A percentile compares a stretch with the other conserved stretches of the same genome.
Evolutionary conservation across 2,888 invertebrate species (phyloP).

Genomic region (Meganola albula): DNA sequence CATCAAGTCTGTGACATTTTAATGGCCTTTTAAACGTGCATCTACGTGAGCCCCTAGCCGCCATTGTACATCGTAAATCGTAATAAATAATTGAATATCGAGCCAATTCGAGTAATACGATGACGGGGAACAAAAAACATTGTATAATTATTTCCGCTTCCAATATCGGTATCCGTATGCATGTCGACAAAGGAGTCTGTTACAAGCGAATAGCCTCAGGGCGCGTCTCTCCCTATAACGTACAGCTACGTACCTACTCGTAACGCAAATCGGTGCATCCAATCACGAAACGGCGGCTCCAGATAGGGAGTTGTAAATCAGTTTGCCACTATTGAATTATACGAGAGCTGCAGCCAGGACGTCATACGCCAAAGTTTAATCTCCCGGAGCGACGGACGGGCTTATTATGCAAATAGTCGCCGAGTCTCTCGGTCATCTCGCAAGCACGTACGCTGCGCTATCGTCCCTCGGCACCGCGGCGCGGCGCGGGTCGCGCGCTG

Average conservation of each 20-base stretch:
- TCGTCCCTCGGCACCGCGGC: constrained; percentile 16
- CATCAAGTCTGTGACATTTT: constrained; percentile 66
- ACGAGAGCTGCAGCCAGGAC: constrained; percentile 64
- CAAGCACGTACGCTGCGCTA: constrained; percentile 56
- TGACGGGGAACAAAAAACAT: constrained; percentile 37
- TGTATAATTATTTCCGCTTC: constrained; percentile 52
- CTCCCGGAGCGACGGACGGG: constrained; percentile 65
- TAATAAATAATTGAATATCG: constrained; percentile 49
- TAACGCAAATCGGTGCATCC: constrained; percentile 55
- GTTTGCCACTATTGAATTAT: constrained; percentile 75
- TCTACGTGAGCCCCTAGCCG: constrained; percentile 45
- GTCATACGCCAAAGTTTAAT: constrained; percentile 74
- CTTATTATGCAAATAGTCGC: constrained; percentile 72
- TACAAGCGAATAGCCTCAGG: constrained; percentile 45
- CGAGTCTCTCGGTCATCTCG: constrained; percentile 59
- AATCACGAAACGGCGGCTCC: constrained; percentile 47
- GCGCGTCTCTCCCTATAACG: constrained; percentile 34
- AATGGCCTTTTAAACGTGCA: constrained; percentile 63
- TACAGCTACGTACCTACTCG: constrained; percentile 27
- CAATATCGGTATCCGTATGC: constrained; percentile 43
- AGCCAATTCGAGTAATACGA: constrained; percentile 24
- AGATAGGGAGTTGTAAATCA: constrained; percentile 62
- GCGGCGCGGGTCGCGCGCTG: constrained; percentile 7
- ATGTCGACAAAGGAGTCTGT: constrained; percentile 43
- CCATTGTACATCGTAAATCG: constrained; percentile 36